Percentiles rank a stretch among this genome's conserved stretches.
Evolutionary conservation across 2,888 invertebrate species (phyloP).

Genomic region (Andrena trimmerana): DNA sequence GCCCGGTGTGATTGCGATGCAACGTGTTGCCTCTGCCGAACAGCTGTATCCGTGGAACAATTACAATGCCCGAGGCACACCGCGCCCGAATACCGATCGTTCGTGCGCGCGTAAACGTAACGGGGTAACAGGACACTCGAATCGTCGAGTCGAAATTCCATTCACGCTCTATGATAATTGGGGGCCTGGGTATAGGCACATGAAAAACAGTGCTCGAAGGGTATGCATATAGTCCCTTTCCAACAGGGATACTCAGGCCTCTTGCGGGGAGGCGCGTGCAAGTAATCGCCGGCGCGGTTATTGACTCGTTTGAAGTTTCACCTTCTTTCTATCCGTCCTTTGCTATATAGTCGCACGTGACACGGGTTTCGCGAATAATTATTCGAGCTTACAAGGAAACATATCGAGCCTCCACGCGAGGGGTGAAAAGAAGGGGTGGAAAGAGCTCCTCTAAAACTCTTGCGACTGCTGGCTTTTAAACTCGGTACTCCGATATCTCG

Average conservation of each 20-base stretch:
- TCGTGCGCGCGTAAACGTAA: slow-evolving; percentile 48
- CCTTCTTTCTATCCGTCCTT: not conserved
- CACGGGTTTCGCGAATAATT: slow-evolving; percentile 45
- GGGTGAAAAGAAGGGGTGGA: no score
- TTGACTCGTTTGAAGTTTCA: slow-evolving; percentile 32
- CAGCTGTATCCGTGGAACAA: slow-evolving; percentile 27
- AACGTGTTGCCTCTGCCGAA: slow-evolving; percentile 6
- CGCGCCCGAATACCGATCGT: slow-evolving; percentile 46
- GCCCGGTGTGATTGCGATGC: slow-evolving; percentile 18
- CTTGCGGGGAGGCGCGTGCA: not conserved
- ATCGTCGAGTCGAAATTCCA: slow-evolving; percentile 58
- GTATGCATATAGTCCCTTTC: not conserved
- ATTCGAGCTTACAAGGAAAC: not conserved
- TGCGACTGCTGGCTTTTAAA: no score
- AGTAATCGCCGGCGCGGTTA: slow-evolving; percentile 24
- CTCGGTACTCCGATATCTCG: no score
- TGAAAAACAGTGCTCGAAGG: slow-evolving; percentile 15
- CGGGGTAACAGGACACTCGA: slow-evolving; percentile 64
- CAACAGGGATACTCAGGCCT: not conserved
- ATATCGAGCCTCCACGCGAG: no score
- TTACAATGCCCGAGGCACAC: slow-evolving; percentile 24
- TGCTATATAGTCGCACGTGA: slow-evolving; percentile 7
- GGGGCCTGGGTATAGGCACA: slow-evolving; percentile 33
- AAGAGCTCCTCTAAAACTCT: no score
- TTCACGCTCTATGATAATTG: slow-evolving; percentile 63